These are phyloP conservation scores for Corythornis cristatus DNA, from an alignment of 2,113 vertebrate species.

Conservation along the genomic window DNA sequence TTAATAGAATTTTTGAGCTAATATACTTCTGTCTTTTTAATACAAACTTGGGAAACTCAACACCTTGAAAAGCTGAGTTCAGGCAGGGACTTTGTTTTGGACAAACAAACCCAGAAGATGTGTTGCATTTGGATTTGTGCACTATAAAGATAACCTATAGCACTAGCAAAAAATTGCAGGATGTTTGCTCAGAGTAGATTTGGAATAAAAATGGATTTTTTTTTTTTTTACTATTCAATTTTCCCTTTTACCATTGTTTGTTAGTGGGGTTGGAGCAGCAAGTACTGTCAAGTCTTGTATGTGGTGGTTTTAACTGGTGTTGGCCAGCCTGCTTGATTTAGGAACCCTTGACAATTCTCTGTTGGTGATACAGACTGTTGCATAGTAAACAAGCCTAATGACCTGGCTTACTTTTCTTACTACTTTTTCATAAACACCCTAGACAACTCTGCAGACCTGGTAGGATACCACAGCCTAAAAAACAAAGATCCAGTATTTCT, in stretches of 20 bases:
- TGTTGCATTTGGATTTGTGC: constrained; percentile 16
- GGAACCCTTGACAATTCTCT: not conserved
- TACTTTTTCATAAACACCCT: not conserved
- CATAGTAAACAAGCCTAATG: not conserved
- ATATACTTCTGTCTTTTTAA: not conserved
- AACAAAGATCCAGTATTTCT: not conserved
- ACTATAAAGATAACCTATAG: not conserved
- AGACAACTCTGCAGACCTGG: constrained; percentile 2
- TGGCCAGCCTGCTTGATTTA: constrained; percentile 1
- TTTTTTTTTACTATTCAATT: constrained; percentile 2
- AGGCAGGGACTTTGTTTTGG: not conserved
- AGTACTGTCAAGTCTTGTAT: not conserved
- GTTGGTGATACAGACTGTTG: not conserved
- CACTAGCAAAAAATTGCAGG: not conserved
- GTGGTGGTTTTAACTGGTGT: not conserved
- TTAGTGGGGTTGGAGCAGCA: not conserved
- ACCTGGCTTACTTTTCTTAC: not conserved
- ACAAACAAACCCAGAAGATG: not conserved
- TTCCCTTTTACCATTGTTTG: not conserved
- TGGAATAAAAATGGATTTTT: not conserved
- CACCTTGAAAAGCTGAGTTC: not conserved
- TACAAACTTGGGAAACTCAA: not conserved
- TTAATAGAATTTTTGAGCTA: not conserved
- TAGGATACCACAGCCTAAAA: not conserved
- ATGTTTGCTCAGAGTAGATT: not conserved